Conservation (phyloP, 2,113 vertebrate genomes). For the Lonchura striata region DNA sequence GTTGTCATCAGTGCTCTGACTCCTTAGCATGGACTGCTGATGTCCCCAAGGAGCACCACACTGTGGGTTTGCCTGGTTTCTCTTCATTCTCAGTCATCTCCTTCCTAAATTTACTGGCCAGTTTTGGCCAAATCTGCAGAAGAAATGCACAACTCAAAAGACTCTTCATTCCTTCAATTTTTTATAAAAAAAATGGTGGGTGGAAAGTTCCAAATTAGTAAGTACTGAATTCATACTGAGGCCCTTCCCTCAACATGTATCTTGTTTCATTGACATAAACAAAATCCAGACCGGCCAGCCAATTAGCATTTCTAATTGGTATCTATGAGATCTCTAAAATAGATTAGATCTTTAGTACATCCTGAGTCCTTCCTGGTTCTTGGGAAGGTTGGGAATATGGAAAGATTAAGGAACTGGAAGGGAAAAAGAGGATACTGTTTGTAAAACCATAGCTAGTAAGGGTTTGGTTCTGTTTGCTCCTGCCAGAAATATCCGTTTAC, state of each 20-base stretch:
- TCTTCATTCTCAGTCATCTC: background rate
- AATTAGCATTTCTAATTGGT: background rate
- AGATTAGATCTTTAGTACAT: background rate
- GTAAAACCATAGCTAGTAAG: background rate
- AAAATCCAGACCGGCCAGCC: background rate
- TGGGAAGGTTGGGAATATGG: background rate
- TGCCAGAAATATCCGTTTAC: background rate
- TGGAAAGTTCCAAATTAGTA: background rate
- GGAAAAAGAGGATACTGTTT: background rate
- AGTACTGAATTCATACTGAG: background rate
- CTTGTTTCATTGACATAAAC: background rate
- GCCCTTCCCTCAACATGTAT: background rate
- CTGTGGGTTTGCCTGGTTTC: background rate
- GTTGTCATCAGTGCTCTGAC: background rate
- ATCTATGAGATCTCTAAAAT: background rate
- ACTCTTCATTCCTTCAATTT: background rate
- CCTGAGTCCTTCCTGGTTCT: background rate
- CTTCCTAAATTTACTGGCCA: background rate
- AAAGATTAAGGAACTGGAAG: background rate
- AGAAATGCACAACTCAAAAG: background rate
- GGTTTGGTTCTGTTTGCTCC: background rate
- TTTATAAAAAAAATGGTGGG: background rate
- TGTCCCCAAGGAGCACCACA: background rate
- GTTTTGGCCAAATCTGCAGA: background rate
- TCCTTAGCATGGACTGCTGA: accelerated